Evolutionary conservation across 1,140 invertebrate species (phyloP), one percentile per base, ranked within the genome.

Genomic region (Macrotrachela quadricornifera): DNA sequence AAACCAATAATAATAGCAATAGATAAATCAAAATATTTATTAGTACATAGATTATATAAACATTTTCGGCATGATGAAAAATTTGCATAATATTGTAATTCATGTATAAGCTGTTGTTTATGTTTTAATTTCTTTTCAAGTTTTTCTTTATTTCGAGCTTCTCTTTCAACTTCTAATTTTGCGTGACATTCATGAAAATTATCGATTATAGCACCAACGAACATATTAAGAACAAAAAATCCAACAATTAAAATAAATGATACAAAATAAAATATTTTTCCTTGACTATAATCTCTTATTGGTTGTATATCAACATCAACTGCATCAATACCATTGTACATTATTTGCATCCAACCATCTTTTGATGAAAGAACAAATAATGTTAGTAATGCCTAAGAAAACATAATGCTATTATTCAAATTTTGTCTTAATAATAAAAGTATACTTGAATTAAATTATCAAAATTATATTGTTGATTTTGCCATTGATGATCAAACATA

Each of bases 141-240:
- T 70, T 97, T 97, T 2, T 85, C 85, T 1, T 86, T 83, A 57
- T 90, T 75, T 49, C 86, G 74, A 0, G 92, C 88, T 62, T 87
- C 78, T 65, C 97, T 94, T 67, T 99, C 92, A 65, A 90, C 90
- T 65, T 99, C 94, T 63, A 97, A 91, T 63, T 95, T 86, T 67
- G 95, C 91, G 37, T 94, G 79, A 68, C 94, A 99, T 46, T 92
- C 78, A 64, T 99, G 92, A 67, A 99, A 99, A 72, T 99, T 99
- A 71, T 99, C 92, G 11, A 99, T 91, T 1, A 97, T 92, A 0
- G 97, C 92, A 49, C 92, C 94, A 15, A 99, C 94, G 66, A 99
- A 99, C 92, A 99, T 99, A 76, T 99, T 99, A 13, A 99, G 73
- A 1, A 99, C 92, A 70, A 95, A 96, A 73, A 99, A 99, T 21